These are phyloP conservation scores for Heliconius sara DNA, from an alignment of 2,888 invertebrate species.

Conservation along the genomic window DNA sequence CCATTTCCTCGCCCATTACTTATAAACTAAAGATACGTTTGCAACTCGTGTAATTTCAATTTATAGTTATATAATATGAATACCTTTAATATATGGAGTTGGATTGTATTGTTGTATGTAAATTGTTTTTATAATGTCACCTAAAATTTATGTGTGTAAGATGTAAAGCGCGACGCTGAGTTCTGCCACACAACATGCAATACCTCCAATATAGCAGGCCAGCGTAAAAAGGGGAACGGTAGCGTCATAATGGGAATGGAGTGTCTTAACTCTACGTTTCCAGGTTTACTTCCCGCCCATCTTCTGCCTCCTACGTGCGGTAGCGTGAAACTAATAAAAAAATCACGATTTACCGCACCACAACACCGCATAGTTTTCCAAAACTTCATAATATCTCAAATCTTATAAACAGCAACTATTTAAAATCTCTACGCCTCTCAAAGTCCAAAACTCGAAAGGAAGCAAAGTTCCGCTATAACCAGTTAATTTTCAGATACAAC, in stretches of 20 bases:
- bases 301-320: not conserved
- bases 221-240: too few relatives aligned
- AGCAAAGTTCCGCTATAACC: conserved; percentile 31
- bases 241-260: not conserved
- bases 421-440: conserved; percentile 24
- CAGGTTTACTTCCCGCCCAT: not conserved
- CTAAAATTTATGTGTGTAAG: too few relatives aligned
- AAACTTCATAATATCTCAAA: conserved; percentile 7
- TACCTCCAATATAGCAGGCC: too few relatives aligned
- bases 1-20: conserved; percentile 42
- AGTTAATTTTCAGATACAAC: conserved; percentile 37
- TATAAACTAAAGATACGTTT: conserved; percentile 26
- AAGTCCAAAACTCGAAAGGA: conserved; percentile 18
- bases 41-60: conserved; percentile 16
- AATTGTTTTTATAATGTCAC: not conserved
- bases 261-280: not conserved
- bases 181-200: too few relatives aligned
- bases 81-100: not conserved
- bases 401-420: conserved; percentile 25
- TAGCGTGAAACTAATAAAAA: not conserved
- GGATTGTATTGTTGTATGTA: not conserved
- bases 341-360: not conserved
- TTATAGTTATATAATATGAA: not conserved
- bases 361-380: not conserved
- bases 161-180: too few relatives aligned